Percentiles rank a stretch among this genome's conserved stretches.
phyloP scores from a whole-genome alignment of 2,113 vertebrate species.

The Neogale vison region DNA sequence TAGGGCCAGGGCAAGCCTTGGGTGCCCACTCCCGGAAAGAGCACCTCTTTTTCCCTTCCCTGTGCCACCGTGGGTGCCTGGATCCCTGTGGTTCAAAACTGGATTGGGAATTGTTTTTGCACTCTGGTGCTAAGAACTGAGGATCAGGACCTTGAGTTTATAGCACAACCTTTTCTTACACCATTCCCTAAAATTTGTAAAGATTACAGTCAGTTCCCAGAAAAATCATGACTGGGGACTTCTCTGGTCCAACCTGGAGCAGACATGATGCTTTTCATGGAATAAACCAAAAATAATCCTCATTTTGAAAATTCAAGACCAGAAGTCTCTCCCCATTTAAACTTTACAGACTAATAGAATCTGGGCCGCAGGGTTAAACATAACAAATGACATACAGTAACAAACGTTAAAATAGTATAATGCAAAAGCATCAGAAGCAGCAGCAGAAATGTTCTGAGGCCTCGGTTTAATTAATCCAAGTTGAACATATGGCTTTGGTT shows the following conservation, averaged over 20 bases:
- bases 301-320: slow-evolving; percentile 31
- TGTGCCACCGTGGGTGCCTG: background rate
- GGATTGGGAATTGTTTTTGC: background rate
- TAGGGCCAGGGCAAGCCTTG: background rate
- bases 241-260: background rate
- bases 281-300: slow-evolving; percentile 40
- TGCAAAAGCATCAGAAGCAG: slow-evolving; percentile 17
- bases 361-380: slow-evolving; percentile 16
- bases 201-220: background rate
- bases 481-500: slow-evolving; percentile 60
- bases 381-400: background rate
- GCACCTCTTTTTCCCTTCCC: background rate
- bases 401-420: slow-evolving; percentile 20
- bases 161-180: background rate
- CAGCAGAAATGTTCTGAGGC: slow-evolving; percentile 46
- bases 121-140: background rate
- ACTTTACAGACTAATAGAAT: slow-evolving; percentile 15
- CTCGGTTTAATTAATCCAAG: slow-evolving; percentile 49
- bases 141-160: background rate
- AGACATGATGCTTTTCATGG: background rate
- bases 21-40: background rate
- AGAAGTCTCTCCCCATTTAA: slow-evolving; percentile 31
- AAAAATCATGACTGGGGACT: background rate
- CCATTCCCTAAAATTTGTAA: background rate
- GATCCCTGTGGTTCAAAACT: background rate